Base-by-base conservation (phyloP, 2,888 invertebrate genomes). In the Protonemura montana region DNA sequence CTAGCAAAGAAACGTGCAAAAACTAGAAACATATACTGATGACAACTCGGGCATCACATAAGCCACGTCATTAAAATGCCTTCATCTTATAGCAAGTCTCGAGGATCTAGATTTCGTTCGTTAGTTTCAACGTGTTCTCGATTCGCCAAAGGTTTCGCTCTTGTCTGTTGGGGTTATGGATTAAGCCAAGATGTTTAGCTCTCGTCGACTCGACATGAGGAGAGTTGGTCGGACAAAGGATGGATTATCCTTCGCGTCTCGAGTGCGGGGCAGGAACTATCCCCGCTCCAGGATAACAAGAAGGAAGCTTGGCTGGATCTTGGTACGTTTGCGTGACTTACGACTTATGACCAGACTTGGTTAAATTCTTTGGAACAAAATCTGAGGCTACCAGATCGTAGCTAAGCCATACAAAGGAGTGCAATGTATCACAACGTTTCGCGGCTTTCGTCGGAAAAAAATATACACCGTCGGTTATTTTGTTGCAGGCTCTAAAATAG, bases 151-250 rank as follows among this genome's bases (percentile, higher is more conserved):
- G n/a, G n/a, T n/a, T 29, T 81, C 30, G 21, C 30, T 29, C 30
- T 35, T 35, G 35, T 13, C 81, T 78, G 78, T 78, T 78, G 26
- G 82, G 82, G 82, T 41, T 83, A 41, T 26, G 82, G 82, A 83
- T 83, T 83, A 83, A n/a, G n/a, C 41, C 21, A 83, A 83, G 78
- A 83, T 30, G 35, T 83, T 83, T 83, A 26, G 41, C 42, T 29
- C 30, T 81, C 28, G 1, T 27, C 0, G 42, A 83, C 25, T 41
- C 30, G 82, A 41, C 82, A 83, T 83, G 41, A 41, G 29, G 42
- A 83, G 35, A 83, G 59, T 21, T 81, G 30, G 29, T 81, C n/a
- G 81, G 81, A 81, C 81, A 81, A 81, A 81, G 81, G 81, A 30
- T 81, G 81, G 81, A 81, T 81, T 29, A 81, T 21, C 81, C 35